Evolutionary conservation across 1,140 invertebrate species (phyloP).

Genomic region (Lepidurus couesii): DNA sequence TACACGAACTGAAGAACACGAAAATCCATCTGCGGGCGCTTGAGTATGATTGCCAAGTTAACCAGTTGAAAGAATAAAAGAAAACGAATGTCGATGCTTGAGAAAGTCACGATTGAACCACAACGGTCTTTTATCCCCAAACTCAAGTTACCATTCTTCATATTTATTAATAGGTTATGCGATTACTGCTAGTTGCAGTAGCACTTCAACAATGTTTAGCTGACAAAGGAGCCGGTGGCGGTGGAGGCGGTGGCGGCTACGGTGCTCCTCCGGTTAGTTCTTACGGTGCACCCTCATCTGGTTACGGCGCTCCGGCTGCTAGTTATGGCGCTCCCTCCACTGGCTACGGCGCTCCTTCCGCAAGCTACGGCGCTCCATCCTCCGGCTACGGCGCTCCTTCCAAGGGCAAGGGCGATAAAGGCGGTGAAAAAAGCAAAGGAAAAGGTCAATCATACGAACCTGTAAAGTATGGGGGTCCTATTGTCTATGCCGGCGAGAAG

Average conservation of each 20-base stretch:
- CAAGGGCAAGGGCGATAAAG: conserved; percentile 31
- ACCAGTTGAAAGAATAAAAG: background rate
- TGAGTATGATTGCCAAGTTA: background rate
- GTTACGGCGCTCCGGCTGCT: conserved; percentile 25
- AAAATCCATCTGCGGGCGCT: background rate
- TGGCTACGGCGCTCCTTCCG: conserved; percentile 34
- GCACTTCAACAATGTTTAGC: background rate
- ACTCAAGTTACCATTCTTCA: background rate
- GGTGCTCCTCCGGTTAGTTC: background rate
- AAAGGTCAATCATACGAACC: conserved; percentile 35
- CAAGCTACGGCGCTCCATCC: conserved; percentile 33
- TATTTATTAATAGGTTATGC: conserved; percentile 23
- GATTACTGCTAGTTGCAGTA: conserved; percentile 24
- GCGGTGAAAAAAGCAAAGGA: conserved; percentile 33
- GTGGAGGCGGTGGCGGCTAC: background rate
- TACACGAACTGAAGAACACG: background rate
- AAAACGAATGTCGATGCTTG: too few relatives aligned
- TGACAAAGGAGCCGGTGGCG: conserved; percentile 25
- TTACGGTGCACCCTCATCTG: conserved; percentile 4
- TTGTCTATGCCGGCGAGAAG: conserved; percentile 47
- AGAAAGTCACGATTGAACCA: too few relatives aligned
- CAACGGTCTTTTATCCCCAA: too few relatives aligned
- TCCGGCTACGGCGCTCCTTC: conserved; percentile 33
- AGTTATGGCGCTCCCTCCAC: conserved; percentile 30
- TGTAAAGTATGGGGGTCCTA: conserved; percentile 46